Conservation (phyloP, 2,888 invertebrate species). For the Caradrina clavipalpis region DNA sequence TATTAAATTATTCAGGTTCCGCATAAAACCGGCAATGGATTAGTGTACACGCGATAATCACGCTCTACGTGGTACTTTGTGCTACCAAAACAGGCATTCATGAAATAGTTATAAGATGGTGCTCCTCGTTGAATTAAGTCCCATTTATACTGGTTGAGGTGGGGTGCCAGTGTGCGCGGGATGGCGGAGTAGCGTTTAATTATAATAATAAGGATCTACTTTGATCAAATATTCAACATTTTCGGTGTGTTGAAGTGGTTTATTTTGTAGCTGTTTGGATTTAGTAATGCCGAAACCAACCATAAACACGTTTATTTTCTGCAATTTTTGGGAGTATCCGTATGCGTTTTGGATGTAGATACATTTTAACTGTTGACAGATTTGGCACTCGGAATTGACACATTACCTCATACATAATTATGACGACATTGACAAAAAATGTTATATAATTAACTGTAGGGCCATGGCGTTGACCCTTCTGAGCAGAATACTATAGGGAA, state of each 20-base stretch:
- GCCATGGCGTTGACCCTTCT: too few relatives aligned
- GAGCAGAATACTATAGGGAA: too few relatives aligned
- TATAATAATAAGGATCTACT: background rate
- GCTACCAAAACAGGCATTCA: slow-evolving; percentile 54
- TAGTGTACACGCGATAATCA: slow-evolving; percentile 49
- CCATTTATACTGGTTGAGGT: slow-evolving; percentile 48
- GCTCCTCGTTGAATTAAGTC: slow-evolving; percentile 57
- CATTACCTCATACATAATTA: too few relatives aligned
- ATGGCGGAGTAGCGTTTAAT: background rate
- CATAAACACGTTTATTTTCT: too few relatives aligned
- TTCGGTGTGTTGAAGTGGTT: background rate
- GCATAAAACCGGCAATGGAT: slow-evolving; percentile 54
- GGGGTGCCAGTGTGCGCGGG: slow-evolving; percentile 23
- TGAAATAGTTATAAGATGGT: slow-evolving; percentile 63
- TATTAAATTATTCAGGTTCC: slow-evolving; percentile 34
- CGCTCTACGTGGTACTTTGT: slow-evolving; percentile 34
- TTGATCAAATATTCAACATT: background rate
- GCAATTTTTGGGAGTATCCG: too few relatives aligned
- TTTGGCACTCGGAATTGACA: too few relatives aligned
- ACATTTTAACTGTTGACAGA: too few relatives aligned
- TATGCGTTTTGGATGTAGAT: too few relatives aligned
- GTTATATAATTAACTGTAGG: too few relatives aligned
- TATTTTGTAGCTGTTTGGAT: background rate
- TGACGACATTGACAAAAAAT: too few relatives aligned
- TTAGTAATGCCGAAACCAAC: too few relatives aligned